Conservation (phyloP, 2,113 vertebrate genomes). For the Saccopteryx leptura region DNA sequence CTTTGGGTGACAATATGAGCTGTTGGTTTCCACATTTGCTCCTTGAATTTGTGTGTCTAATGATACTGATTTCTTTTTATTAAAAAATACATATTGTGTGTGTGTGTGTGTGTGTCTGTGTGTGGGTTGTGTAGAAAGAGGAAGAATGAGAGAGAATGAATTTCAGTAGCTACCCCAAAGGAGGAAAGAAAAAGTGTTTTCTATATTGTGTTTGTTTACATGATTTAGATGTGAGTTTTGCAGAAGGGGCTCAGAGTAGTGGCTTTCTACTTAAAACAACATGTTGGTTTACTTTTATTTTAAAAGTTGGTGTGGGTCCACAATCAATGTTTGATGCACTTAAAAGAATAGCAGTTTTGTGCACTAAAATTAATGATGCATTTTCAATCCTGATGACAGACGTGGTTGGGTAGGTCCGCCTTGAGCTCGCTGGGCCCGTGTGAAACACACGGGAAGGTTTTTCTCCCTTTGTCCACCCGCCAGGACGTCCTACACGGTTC, state of each 20-base stretch:
- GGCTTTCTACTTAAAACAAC: neutral
- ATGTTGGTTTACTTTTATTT: neutral
- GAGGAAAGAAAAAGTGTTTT: neutral
- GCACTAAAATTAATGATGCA: neutral
- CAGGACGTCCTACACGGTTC: neutral
- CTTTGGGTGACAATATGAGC: constrained; percentile 57
- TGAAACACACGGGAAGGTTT: neutral
- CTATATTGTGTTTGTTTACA: neutral
- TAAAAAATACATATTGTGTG: neutral
- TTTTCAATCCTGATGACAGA: neutral
- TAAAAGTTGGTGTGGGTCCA: neutral
- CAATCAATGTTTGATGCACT: neutral
- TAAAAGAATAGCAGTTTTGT: neutral
- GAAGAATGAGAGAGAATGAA: neutral
- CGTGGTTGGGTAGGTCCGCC: too few species aligned
- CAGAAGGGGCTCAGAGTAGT: neutral
- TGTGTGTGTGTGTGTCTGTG: neutral
- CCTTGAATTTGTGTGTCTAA: constrained; percentile 57
- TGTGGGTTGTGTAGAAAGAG: too few species aligned
- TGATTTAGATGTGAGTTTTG: neutral
- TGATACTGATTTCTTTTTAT: constrained; percentile 40
- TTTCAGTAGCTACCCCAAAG: neutral
- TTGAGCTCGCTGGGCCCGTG: neutral
- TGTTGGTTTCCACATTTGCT: constrained; percentile 54
- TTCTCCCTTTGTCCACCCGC: neutral